Evolutionary conservation across 2,888 invertebrate genomes (phyloP), one percentile per base, ranked within the genome.

Genomic region (Smittia aterrima): DNA sequence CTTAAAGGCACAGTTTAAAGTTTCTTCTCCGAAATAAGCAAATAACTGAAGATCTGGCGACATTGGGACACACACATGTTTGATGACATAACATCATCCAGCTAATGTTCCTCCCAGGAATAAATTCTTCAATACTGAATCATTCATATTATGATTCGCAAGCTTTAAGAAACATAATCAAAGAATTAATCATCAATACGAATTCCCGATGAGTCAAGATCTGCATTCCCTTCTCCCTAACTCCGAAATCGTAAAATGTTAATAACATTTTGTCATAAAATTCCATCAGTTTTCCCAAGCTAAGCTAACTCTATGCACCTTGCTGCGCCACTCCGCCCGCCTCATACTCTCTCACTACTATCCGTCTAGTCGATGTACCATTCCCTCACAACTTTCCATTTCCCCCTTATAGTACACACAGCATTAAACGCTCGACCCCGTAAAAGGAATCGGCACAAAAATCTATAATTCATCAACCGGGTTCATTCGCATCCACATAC

Each of bases 321-420:
- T 47, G 2, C n/a, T 47, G 32, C 9, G 32, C 16, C 47, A 47
- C 47, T 11, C 16, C 47, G 2, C 11, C 47, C n/a, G 2, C 13
- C 47, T 11, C 47, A 13, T 47, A 6, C 47, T 47, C n/a, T 38
- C 16, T 54, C 25, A 38, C 20, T 24, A 27, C 16, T 27, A 38
- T 67, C 66, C 27, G 66, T 67, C 66, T 67, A 67, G 66, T 67
- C 66, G 20, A 40, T 67, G 66, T 67, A 41, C 38, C 66, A 67
- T 20, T 27, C 32, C 16, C 64, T 24, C n/a, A n/a, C 64, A 66
- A 32, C 47, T 47, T 47, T 47, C 47, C 16, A 47, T 47, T 47
- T 47, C n/a, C 47, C 47, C 16, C 47, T 11, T 11, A 47, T 47
- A 47, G 16, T 4, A 47, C 16, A n/a, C n/a, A 47, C 11, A 13